Conservation (phyloP, 1,140 invertebrate species). For the Drosophila orena region DNA sequence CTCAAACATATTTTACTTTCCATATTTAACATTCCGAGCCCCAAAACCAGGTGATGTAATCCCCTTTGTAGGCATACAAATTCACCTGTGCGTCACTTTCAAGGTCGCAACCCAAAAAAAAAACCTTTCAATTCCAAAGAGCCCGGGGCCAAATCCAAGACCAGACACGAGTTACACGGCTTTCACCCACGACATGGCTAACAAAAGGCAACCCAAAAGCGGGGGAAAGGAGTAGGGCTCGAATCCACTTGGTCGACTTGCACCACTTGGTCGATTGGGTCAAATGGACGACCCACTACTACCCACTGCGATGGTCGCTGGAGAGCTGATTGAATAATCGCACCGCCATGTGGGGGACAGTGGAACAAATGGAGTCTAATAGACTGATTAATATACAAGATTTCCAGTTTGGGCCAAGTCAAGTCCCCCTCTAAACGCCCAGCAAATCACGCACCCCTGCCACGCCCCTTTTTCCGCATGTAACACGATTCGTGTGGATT, state of each 20-base stretch:
- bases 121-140: constrained; percentile 3
- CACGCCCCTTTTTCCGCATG: constrained; percentile 41
- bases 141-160: constrained; percentile 28
- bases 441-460: neutral
- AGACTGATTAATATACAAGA: constrained; percentile 82
- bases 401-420: constrained; percentile 69
- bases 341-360: constrained; percentile 48
- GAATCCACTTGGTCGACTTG: constrained; percentile 7
- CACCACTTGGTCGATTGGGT: constrained; percentile 1
- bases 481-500: constrained; percentile 80
- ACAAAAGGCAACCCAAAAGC: constrained; percentile 1
- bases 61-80: constrained; percentile 3
- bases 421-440: constrained; percentile 23
- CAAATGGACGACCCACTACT: constrained; percentile 64
- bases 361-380: constrained; percentile 81
- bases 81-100: constrained; percentile 28
- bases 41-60: neutral
- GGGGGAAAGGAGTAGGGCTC: neutral
- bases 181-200: constrained; percentile 14
- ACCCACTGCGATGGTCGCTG: constrained; percentile 46
- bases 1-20: too few species aligned
- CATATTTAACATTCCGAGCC: neutral
- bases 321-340: constrained; percentile 76
- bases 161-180: constrained; percentile 35
- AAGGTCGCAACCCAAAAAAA: constrained; percentile 22